Conservation (phyloP, 2,888 invertebrate genomes). For the Leptarthrus brevirostris region DNA sequence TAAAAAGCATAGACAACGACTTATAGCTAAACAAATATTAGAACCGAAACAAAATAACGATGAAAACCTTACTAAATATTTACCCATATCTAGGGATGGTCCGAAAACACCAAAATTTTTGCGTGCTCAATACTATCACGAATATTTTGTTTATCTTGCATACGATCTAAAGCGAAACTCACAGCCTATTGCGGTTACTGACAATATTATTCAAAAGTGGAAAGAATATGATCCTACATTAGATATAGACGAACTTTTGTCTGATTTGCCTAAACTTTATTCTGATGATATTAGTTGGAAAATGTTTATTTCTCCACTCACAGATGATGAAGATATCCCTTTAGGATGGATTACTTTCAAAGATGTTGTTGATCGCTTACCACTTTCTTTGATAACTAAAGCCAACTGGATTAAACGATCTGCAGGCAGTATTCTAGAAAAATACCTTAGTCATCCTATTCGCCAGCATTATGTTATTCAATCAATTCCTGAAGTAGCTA, state of each 20-base stretch:
- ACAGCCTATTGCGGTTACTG: conserved; percentile 56
- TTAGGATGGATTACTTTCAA: conserved; percentile 77
- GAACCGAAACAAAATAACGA: conserved; percentile 52
- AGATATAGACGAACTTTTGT: conserved; percentile 63
- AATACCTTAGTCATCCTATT: conserved; percentile 75
- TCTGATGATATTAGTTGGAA: conserved; percentile 73
- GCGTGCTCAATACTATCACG: conserved; percentile 75
- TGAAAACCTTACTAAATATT: background rate
- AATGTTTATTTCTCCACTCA: conserved; percentile 78
- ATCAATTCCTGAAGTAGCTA: conserved; percentile 68
- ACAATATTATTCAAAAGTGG: conserved; percentile 60
- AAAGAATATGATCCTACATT: conserved; percentile 61
- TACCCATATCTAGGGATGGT: conserved; percentile 19
- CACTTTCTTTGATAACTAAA: conserved; percentile 74
- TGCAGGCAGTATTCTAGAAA: conserved; percentile 70
- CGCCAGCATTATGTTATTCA: conserved; percentile 74
- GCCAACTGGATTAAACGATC: background rate
- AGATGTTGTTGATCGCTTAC: conserved; percentile 77
- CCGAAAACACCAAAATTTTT: conserved; percentile 71
- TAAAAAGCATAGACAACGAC: background rate
- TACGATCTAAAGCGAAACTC: conserved; percentile 65
- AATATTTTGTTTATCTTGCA: conserved; percentile 77
- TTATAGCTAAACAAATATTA: conserved; percentile 42
- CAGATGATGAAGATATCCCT: conserved; percentile 71
- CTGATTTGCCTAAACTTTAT: conserved; percentile 69